Base-by-base conservation (phyloP, 2,113 vertebrate species). In the Pagrus major region DNA sequence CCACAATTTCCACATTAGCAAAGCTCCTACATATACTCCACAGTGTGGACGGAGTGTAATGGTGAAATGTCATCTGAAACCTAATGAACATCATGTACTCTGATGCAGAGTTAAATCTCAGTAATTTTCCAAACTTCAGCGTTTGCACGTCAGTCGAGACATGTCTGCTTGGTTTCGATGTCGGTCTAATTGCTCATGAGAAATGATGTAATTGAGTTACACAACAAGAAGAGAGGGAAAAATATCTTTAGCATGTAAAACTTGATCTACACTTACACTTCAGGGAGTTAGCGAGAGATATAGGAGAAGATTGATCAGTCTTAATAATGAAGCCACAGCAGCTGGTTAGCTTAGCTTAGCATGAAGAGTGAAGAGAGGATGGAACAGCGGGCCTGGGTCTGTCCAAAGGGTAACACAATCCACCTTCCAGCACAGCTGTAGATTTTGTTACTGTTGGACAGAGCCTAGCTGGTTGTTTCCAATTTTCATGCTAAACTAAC, bases 191-290 rank as follows among this genome's bases (percentile, higher is more conserved):
- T 44, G 11, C 25, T 71, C 25, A n/a, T 23, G 56, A 41, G 21
- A 46, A 70, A 46, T 61, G 0, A 82, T 58, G 3, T 31, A 39
- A 35, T 69, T 3, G 3, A 35, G 59, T 77, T 77, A 44, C n/a
- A 35, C 44, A 44, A 65, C 10, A 23, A 37, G 9, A 12, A n/a
- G n/a, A n/a, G n/a, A n/a, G n/a, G n/a, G n/a, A 31, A 42, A n/a
- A 31, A 9, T 44, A 44, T 31, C 16, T 18, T 56, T 56, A 0
- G 10, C 10, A n/a, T 6, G 20, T 59, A 52, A 37, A 68, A 52
- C n/a, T n/a, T 12, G 10, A 41, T 21, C 41, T 5, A 39, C 25
- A 16, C 10, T 9, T 20, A 21, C 56, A 59, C 2, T 27, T 29
- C 20, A 31, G 25, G 2, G 25, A n/a, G 27, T 71, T 31, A 41